Percentiles rank a stretch among this genome's conserved stretches.
Conservation (phyloP, 1,140 invertebrate genomes). For the Helicoverpa armigera region DNA sequence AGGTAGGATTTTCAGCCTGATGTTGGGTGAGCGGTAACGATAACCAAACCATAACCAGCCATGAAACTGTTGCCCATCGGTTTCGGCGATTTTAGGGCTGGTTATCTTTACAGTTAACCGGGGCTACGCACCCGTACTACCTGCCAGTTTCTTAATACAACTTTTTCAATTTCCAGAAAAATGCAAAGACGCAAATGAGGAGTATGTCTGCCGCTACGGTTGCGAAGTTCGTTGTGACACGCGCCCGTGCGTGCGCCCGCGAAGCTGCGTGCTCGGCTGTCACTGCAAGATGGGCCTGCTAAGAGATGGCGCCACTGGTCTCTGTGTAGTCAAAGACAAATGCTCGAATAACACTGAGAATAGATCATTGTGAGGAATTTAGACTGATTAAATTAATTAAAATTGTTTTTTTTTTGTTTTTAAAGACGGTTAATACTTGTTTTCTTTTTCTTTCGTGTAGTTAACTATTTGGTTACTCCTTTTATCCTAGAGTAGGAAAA, state of each 20-base stretch:
- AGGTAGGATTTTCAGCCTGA: too few species aligned
- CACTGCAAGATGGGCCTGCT: constrained; percentile 66
- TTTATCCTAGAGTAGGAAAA: too few species aligned
- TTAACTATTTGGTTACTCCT: too few species aligned
- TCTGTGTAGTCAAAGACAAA: constrained; percentile 56
- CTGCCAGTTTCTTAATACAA: too few species aligned
- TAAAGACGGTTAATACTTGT: too few species aligned
- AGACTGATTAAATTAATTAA: background rate
- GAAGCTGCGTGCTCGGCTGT: constrained; percentile 69
- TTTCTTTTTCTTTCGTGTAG: too few species aligned
- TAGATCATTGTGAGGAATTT: background rate
- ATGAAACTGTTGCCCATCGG: too few species aligned
- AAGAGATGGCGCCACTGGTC: constrained; percentile 53
- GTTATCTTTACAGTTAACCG: too few species aligned
- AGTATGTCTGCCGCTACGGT: constrained; percentile 72
- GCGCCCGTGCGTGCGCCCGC: constrained; percentile 55
- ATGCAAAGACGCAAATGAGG: constrained; percentile 66
- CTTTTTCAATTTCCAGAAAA: constrained; percentile 62
- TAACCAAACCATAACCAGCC: too few species aligned
- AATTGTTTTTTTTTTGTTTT: background rate
- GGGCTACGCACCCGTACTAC: too few species aligned
- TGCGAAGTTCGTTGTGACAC: constrained; percentile 68
- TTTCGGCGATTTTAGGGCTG: too few species aligned
- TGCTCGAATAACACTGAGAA: constrained; percentile 14
- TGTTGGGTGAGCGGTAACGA: too few species aligned